Conservation (phyloP, 2,888 invertebrate genomes). For the Oxytorus armatus region DNA sequence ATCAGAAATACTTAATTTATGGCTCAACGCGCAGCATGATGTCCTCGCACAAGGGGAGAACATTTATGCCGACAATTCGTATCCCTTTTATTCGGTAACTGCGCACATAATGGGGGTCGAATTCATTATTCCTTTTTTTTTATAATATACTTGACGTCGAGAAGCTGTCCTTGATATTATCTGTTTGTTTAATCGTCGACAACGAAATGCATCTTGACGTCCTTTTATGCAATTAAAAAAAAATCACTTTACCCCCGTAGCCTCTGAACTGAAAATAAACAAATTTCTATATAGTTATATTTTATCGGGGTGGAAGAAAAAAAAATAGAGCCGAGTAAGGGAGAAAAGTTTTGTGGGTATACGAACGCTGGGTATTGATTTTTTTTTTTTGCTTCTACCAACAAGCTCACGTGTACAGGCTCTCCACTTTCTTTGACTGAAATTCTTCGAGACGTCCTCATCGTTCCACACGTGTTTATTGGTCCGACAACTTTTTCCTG, state of each 20-base stretch:
- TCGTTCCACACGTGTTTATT: neutral
- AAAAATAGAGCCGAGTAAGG: slow-evolving; percentile 10
- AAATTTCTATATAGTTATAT: too few species aligned
- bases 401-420: slow-evolving; percentile 1
- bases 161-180: neutral
- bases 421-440: slow-evolving; percentile 8
- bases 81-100: too few species aligned
- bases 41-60: too few species aligned
- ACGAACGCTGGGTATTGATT: slow-evolving; percentile 55
- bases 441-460: slow-evolving; percentile 6
- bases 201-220: neutral
- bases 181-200: neutral
- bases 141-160: neutral
- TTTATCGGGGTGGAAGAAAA: too few species aligned
- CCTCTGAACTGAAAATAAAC: neutral
- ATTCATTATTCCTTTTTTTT: neutral
- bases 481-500: neutral
- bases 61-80: too few species aligned
- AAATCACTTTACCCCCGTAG: neutral
- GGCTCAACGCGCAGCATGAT: too few species aligned
- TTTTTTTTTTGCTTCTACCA: slow-evolving; percentile 36
- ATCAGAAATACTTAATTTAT: too few species aligned
- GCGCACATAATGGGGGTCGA: neutral
- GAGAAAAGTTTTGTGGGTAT: slow-evolving; percentile 28
- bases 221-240: neutral